These are phyloP conservation scores for Drosophila kuntzei DNA, from an alignment of 2,888 invertebrate species.

Conservation along the genomic window DNA sequence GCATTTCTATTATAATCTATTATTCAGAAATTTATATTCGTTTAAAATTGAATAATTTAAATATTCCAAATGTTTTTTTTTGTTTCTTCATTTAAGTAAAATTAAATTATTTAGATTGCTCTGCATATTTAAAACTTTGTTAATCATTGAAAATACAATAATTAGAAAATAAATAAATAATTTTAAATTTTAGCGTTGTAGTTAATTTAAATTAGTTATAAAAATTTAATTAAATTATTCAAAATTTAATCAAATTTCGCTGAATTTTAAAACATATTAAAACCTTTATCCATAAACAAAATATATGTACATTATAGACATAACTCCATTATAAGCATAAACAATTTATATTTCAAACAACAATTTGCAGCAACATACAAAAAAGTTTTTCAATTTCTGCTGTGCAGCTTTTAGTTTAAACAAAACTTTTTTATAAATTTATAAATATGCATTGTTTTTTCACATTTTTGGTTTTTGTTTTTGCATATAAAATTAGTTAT, in stretches of 20 bases:
- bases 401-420: slow-evolving; percentile 5
- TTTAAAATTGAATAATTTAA: too few relatives aligned
- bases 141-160: too few relatives aligned
- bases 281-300: background rate
- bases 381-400: slow-evolving; percentile 9
- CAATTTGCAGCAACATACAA: background rate
- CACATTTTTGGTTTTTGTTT: background rate
- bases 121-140: too few relatives aligned
- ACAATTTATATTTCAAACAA: background rate
- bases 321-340: background rate
- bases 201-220: too few relatives aligned
- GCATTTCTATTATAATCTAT: too few relatives aligned
- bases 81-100: too few relatives aligned
- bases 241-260: background rate
- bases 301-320: background rate
- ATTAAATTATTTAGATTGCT: too few relatives aligned
- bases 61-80: too few relatives aligned
- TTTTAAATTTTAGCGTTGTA: too few relatives aligned
- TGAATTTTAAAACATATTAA: background rate
- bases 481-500: slow-evolving; percentile 42
- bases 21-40: too few relatives aligned
- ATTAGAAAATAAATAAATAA: too few relatives aligned
- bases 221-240: background rate
- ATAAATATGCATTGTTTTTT: slow-evolving; percentile 12
- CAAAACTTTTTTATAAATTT: background rate